Evolutionary conservation across 2,888 invertebrate genomes (phyloP).

Genomic region (Apodemia duryi): DNA sequence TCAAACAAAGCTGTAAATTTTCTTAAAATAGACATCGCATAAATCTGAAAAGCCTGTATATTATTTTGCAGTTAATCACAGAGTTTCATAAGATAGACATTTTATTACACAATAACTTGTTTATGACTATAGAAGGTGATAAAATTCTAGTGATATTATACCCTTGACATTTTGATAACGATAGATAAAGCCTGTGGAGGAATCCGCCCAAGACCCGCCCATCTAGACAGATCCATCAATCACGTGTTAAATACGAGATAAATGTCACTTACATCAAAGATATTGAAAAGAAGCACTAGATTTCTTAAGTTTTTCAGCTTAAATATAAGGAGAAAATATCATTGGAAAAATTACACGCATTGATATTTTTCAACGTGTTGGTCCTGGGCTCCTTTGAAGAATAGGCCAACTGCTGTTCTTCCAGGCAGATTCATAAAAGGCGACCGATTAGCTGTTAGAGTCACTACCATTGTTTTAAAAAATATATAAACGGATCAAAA

Average conservation of each 20-base stretch:
- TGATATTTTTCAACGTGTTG: no score
- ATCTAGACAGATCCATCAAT: slow-evolving; percentile 7
- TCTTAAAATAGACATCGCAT: not conserved
- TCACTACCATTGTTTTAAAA: no score
- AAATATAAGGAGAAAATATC: no score
- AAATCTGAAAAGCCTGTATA: not conserved
- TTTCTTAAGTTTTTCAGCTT: not conserved
- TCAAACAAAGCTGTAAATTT: no score
- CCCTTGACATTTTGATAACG: slow-evolving; percentile 11
- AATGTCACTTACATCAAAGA: not conserved
- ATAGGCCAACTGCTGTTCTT: no score
- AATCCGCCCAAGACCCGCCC: slow-evolving; percentile 7
- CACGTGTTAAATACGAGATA: not conserved
- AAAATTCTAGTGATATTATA: slow-evolving; percentile 11
- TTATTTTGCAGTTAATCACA: slow-evolving; percentile 5
- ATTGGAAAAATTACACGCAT: no score
- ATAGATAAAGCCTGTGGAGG: not conserved
- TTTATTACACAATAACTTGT: not conserved
- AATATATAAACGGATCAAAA: no score
- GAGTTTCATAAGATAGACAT: not conserved
- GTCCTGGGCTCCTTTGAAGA: no score
- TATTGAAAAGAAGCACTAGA: not conserved
- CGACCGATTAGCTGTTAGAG: no score
- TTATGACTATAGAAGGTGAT: slow-evolving; percentile 3
- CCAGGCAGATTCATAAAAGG: no score